Evolutionary conservation across 2,888 invertebrate genomes (phyloP).

Genomic region (Papilio protenor): DNA sequence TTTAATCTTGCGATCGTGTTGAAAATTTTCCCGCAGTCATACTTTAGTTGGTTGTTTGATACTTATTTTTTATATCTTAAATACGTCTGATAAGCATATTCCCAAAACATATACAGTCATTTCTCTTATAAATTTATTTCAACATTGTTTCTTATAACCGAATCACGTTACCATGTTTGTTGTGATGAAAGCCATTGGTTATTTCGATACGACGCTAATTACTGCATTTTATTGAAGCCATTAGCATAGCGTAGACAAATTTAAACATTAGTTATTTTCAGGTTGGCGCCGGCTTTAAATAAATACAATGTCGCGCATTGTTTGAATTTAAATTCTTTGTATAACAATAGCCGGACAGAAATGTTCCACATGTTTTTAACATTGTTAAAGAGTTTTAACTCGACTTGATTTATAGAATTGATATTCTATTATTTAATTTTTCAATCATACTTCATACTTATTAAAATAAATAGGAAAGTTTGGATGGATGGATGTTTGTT

Average conservation of each 20-base stretch:
- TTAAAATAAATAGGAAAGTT: no score
- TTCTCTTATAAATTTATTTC: no score
- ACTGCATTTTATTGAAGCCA: constrained; percentile 5
- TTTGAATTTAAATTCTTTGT: constrained; percentile 22
- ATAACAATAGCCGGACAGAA: background rate
- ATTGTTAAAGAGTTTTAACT: background rate
- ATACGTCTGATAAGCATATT: no score
- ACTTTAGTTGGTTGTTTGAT: no score
- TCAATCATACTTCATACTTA: background rate
- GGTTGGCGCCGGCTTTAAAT: constrained; percentile 17
- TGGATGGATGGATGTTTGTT: no score
- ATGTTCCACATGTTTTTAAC: background rate
- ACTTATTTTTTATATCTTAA: no score
- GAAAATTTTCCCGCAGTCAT: no score
- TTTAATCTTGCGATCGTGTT: no score
- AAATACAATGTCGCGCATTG: constrained; percentile 22
- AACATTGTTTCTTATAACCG: background rate
- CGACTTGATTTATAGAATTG: background rate
- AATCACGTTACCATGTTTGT: background rate
- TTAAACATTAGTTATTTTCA: constrained; percentile 23
- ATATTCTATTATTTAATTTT: background rate
- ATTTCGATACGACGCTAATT: background rate
- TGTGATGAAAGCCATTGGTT: background rate
- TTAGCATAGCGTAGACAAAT: constrained; percentile 20
- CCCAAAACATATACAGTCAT: no score